Base-by-base conservation (phyloP, 37 sponge, comb jelly and placozoan species). In the Chondrilla cf. caribensis region DNA sequence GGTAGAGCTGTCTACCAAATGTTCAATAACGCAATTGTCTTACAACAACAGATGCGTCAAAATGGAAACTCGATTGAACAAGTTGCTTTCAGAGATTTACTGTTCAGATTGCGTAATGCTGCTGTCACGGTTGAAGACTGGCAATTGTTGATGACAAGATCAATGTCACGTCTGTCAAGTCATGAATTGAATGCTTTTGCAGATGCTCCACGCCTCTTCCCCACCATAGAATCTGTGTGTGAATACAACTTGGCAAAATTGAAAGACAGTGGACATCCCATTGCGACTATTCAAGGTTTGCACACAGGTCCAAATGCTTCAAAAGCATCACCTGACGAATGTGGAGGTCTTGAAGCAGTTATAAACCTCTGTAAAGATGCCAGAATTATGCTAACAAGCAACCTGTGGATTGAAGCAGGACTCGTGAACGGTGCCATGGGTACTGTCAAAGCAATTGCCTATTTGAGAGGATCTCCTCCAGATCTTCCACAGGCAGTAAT, bases 321-420 rank as follows among this genome's bases (percentile, higher is more conserved):
- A 26, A 89, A 84, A 29, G 85, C 85, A 29, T 80, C 85, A 60
- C 4, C 78, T 38, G 89, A 84, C 72, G 85, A 89, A 79, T 85
- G 82, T 26, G 38, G 82, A 41, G 89, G 89, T 35, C 82, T 89
- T 29, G 72, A 84, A 7, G 36, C 89, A 38, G 54, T 73, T 11
- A n/a, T 87, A 19, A 5, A 42, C 25, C 35, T 87, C 4, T 55
- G 78, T 18, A 31, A 36, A 14, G 25, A 28, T 25, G 87, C 87
- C 1, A 60, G 87, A 29, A 78, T 87, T 4, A 87, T 87, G 78
- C 78, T 87, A 14, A 82, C 60, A 8, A 29, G 36, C 24, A 87
- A 87, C 60, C 64, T 87, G 3, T 87, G 87, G 82, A 41, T 71
- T 33, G 64, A 81, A 24, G 68, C 24, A 1, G 87, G 87, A 26